Base-by-base conservation (phyloP, 2,113 vertebrate species). In the Corvus hawaiiensis region DNA sequence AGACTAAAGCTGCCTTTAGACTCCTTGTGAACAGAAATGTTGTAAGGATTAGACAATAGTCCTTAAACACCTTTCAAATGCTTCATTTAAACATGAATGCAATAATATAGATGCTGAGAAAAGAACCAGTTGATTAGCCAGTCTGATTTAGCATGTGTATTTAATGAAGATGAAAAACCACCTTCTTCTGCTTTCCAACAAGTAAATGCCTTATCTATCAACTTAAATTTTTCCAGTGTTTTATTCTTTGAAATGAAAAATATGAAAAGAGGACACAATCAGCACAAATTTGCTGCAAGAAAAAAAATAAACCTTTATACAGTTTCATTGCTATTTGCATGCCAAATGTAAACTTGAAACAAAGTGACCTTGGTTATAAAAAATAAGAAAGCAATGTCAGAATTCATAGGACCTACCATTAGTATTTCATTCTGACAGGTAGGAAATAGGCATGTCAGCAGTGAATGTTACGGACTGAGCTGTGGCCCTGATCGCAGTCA, bases 391-490 rank as follows among this genome's bases (percentile, higher is more conserved):
- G 91, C 94, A 97, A 88, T 93, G 97, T 96, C 95, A 98, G 92
- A 97, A 98, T 91, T 97, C 94, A 98, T 97, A 96, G 94, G 87
- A 74, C 74, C 92, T 66, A 96, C 94, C 92, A 96, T 97, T 97
- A 97, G 92, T 98, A 98, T 97, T 98, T 98, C 97, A 98, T 96
- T 97, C 74, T 98, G 98, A 98, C 97, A 97, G 92, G 80, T 89
- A 97, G 92, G 96, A 97, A 98, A 97, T 96, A 98, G 97, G 96
- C 92, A 96, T 98, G 94, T 97, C 97, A 96, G 96, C 94, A 94
- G 90, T 94, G 81, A 96, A 91, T 78, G 84, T 91, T 97, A 97
- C 80, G 10, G 97, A 81, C 95, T 97, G 96, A 98, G 94, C 96
- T 92, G 59, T 96, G 88, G 90, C 95, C 91, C 96, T 95, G 94